Evolutionary conservation across 1,140 invertebrate genomes (phyloP), one percentile per base, ranked within the genome.

Genomic region (Parasteatoda tepidariorum): DNA sequence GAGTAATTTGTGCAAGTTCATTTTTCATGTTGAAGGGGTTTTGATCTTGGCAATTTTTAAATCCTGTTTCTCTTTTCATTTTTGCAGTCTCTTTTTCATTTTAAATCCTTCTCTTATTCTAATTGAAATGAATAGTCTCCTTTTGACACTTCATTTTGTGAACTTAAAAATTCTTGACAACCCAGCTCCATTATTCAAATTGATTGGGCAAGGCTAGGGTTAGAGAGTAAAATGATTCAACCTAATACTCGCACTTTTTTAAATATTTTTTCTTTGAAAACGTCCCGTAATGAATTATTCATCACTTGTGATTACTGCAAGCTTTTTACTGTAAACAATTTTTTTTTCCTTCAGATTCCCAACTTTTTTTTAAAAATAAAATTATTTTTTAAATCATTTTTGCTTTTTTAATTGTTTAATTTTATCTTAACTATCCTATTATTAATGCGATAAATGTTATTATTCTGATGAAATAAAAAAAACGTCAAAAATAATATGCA

Each of bases 11-110:
- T 9, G 28, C 6, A 28, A n/a, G 70, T 73, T 59, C 70, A 73
- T 73, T 73, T 73, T 73, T 73, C 70, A 73, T 30, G 34, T n/a
- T 18, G 66, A 41, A 73, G 54, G 70, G 30, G 41, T 61, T 57
- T 70, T 11, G 48, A 73, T 55, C 48, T 59, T 59, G 31, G n/a
- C 18, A 48, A 48, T 48, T 41, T 48, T 13, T 48, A 48, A 48
- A 13, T 48, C 4, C 18, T 48, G 18, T 18, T 48, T 4, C 38
- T 41, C 13, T 9, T 48, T n/a, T n/a, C n/a, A n/a, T n/a, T n/a
- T 48, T 9, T 13, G 38, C 4, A 2, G 38, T 13, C 1, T 48
- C 18, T 48, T 48, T 48, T 48, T 48, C 18, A 41, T 41, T 6
- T 41, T 41, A 41, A 13, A 13, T 13, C 18, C 18, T 48, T 48